Percentiles rank a stretch among this genome's conserved stretches.
These are phyloP conservation scores for Patella depressa DNA, from an alignment of 2,888 invertebrate species.

Conservation along the genomic window DNA sequence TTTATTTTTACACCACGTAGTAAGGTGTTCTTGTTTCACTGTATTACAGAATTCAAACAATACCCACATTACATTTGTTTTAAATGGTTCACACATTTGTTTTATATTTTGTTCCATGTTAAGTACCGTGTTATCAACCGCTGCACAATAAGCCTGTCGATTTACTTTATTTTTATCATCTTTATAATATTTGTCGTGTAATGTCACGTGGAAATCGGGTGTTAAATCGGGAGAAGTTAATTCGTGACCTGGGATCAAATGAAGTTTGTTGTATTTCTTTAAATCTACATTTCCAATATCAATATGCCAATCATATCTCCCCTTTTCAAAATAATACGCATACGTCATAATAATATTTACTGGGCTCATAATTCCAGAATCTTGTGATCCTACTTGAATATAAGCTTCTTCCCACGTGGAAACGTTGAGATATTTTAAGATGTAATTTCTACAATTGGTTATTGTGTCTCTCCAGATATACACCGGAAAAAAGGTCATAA, in stretches of 20 bases:
- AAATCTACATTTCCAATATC: not conserved
- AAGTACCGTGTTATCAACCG: too few relatives aligned
- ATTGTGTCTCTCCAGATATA: conserved; percentile 4
- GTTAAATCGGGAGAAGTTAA: not conserved
- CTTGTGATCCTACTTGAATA: not conserved
- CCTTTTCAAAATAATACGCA: not conserved
- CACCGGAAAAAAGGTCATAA: not conserved
- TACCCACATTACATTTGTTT: too few relatives aligned
- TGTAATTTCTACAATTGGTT: not conserved
- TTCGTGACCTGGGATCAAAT: not conserved
- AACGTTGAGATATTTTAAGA: not conserved
- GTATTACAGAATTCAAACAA: too few relatives aligned
- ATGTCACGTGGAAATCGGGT: too few relatives aligned
- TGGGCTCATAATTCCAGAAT: not conserved
- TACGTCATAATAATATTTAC: conserved; percentile 1
- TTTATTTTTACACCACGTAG: too few relatives aligned
- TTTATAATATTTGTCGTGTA: too few relatives aligned
- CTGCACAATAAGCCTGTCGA: too few relatives aligned
- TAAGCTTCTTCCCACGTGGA: not conserved
- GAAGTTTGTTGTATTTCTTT: not conserved
- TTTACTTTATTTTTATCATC: too few relatives aligned
- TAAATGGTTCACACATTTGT: too few relatives aligned
- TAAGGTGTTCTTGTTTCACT: too few relatives aligned
- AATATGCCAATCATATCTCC: conserved; percentile 1
- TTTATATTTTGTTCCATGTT: too few relatives aligned